These are phyloP conservation scores for Chaetophractus vellerosus DNA, from an alignment of 2,797 vertebrate genomes.

Conservation along the genomic window DNA sequence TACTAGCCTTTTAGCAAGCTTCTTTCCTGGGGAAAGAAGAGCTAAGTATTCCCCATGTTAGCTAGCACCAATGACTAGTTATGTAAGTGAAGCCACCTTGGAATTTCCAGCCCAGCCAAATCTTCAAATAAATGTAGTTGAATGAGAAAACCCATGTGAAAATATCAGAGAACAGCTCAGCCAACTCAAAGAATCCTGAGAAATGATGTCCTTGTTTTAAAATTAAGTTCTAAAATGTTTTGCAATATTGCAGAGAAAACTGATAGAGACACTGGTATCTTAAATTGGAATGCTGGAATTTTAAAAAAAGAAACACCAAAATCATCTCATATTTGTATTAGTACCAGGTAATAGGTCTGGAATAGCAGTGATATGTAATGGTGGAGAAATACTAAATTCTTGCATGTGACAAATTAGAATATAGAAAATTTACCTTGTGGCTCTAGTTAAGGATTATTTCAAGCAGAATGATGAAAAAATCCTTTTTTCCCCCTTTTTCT, in stretches of 20 bases:
- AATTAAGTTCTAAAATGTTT: background rate
- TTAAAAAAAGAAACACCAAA: too few relatives aligned
- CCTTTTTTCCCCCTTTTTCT: background rate
- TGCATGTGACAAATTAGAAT: background rate
- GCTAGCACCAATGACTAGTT: accelerated
- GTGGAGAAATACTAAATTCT: background rate
- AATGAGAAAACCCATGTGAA: background rate
- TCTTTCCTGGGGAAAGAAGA: background rate
- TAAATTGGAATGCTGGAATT: background rate
- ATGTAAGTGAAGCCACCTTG: accelerated
- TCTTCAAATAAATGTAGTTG: background rate
- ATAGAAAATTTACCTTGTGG: too few relatives aligned
- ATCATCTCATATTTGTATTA: too few relatives aligned
- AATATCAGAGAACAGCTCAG: background rate
- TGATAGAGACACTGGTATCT: background rate
- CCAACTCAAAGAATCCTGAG: background rate
- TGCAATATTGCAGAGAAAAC: background rate
- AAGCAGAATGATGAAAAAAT: background rate
- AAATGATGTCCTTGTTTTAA: background rate
- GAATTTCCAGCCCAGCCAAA: background rate
- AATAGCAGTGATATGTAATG: background rate
- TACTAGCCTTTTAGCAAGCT: background rate
- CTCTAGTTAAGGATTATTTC: background rate
- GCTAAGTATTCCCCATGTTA: background rate
- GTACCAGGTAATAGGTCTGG: accelerated